Evolutionary conservation across 2,888 invertebrate genomes (phyloP).

Genomic region (Oscheius sp.): DNA sequence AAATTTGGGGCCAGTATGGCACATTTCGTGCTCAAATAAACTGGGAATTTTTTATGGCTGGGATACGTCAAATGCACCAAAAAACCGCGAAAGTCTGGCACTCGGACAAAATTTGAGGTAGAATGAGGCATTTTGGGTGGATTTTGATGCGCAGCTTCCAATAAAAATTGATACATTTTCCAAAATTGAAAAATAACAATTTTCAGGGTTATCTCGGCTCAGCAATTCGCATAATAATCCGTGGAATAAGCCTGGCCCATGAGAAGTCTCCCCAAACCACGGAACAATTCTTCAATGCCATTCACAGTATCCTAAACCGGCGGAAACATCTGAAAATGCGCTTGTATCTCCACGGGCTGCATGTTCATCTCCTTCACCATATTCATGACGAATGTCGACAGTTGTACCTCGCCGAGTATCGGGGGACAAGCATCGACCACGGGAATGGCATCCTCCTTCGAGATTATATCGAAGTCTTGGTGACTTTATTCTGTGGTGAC

Average conservation of each 20-base stretch:
- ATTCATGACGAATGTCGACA: slow-evolving; percentile 33
- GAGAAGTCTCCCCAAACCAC: slow-evolving; percentile 31
- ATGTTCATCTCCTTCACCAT: slow-evolving; percentile 43
- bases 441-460: slow-evolving; percentile 27
- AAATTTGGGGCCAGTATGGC: too few relatives aligned
- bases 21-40: too few relatives aligned
- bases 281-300: slow-evolving; percentile 50
- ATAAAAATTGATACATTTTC: background rate
- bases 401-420: slow-evolving; percentile 42
- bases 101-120: too few relatives aligned
- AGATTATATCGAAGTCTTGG: slow-evolving; percentile 24
- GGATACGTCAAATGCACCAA: too few relatives aligned
- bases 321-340: slow-evolving; percentile 45
- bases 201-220: slow-evolving; percentile 42
- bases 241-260: slow-evolving; percentile 35
- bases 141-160: too few relatives aligned
- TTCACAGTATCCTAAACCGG: slow-evolving; percentile 41
- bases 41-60: too few relatives aligned
- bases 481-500: slow-evolving; percentile 39
- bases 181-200: background rate
- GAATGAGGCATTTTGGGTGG: too few relatives aligned
- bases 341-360: slow-evolving; percentile 53
- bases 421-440: slow-evolving; percentile 23
- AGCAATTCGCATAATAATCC: slow-evolving; percentile 42
- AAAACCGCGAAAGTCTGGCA: too few relatives aligned